Evolutionary conservation across 1,140 invertebrate species (phyloP).

Genomic region (Lutraria rhynchaena): DNA sequence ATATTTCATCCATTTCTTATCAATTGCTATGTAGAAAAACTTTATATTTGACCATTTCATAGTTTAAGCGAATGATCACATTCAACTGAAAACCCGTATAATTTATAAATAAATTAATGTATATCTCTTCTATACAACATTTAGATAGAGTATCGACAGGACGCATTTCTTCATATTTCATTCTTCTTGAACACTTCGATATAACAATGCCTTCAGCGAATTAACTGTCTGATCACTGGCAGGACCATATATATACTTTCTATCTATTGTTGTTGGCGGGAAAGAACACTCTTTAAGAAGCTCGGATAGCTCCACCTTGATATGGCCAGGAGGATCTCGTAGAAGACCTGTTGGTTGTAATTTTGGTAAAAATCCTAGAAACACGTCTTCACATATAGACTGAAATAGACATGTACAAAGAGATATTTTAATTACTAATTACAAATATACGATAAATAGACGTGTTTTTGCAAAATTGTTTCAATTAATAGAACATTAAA

Average conservation of each 20-base stretch:
- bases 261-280: slow-evolving; percentile 44
- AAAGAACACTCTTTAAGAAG: slow-evolving; percentile 64
- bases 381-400: slow-evolving; percentile 68
- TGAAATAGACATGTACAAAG: slow-evolving; percentile 56
- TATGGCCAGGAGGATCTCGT: slow-evolving; percentile 56
- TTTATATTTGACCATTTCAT: no score
- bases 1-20: no score
- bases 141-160: no score
- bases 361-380: slow-evolving; percentile 50
- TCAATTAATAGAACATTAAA: no score
- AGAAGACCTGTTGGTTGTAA: slow-evolving; percentile 62
- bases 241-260: no score
- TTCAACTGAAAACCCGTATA: no score
- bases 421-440: no score
- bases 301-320: slow-evolving; percentile 47
- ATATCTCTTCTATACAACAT: no score
- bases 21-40: no score
- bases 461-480: background rate
- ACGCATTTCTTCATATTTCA: no score
- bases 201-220: background rate
- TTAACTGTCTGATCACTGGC: background rate
- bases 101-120: no score
- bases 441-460: background rate
- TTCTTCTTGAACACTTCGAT: background rate
- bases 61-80: no score